Percentiles rank a stretch among this genome's conserved stretches.
Evolutionary conservation across 92 coral and sea anemone species (phyloP).

Genomic region (Plumapathes pennacea): DNA sequence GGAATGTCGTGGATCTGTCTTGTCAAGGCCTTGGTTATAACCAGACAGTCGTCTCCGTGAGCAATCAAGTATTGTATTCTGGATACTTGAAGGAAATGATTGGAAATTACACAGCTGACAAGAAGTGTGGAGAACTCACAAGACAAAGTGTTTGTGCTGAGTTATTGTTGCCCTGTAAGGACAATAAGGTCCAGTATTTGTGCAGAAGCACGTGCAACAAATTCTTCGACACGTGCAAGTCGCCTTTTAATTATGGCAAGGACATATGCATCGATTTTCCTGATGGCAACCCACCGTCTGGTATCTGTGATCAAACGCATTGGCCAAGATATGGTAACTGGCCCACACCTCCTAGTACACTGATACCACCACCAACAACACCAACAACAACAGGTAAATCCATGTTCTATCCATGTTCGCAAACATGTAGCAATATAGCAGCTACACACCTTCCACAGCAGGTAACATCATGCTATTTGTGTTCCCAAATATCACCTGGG

Average conservation of each 20-base stretch:
- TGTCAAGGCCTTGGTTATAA: conserved; percentile 22
- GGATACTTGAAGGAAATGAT: not conserved
- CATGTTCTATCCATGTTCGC: too few relatives aligned
- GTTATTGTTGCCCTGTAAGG: conserved; percentile 45
- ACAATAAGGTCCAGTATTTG: conserved; percentile 33
- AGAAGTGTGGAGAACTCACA: conserved; percentile 1
- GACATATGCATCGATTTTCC: conserved; percentile 71
- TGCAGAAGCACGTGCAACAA: conserved; percentile 50
- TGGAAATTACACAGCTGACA: not conserved
- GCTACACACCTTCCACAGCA: too few relatives aligned
- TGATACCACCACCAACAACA: not conserved
- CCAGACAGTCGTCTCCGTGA: conserved; percentile 14
- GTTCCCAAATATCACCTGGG: too few relatives aligned
- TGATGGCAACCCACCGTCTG: too few relatives aligned
- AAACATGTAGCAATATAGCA: too few relatives aligned
- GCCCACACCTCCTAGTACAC: conserved; percentile 6
- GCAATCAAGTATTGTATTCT: not conserved
- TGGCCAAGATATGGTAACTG: conserved; percentile 75
- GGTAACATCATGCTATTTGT: too few relatives aligned
- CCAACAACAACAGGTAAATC: too few relatives aligned
- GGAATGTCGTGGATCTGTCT: conserved; percentile 7
- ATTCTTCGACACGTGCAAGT: conserved; percentile 41
- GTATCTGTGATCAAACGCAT: conserved; percentile 53
- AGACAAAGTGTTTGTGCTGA: conserved; percentile 52
- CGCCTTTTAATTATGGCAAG: conserved; percentile 26